A percentile compares a stretch with the other conserved stretches of the same genome.
Evolutionary conservation across 2,797 vertebrate genomes (phyloP).

Genomic region (Momotus momota): DNA sequence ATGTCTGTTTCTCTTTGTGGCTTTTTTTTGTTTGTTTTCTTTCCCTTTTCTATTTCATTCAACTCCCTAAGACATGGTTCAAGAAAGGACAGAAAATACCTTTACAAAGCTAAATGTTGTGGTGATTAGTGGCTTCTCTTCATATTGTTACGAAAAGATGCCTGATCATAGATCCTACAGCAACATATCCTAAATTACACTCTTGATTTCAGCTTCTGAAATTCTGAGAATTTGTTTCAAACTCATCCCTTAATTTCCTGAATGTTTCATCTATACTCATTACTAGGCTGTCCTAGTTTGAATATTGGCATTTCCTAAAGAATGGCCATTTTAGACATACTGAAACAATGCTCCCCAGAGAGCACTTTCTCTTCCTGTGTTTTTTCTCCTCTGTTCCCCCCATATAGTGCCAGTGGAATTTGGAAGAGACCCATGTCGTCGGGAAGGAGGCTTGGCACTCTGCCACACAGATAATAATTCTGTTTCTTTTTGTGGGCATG

Average conservation of each 20-base stretch:
- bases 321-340: not conserved
- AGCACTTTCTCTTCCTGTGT: not conserved
- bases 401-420: not conserved
- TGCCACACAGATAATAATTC: not conserved
- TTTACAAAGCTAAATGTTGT: not conserved
- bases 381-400: not conserved
- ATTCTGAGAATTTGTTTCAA: not conserved
- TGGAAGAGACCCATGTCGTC: not conserved
- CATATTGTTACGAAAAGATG: not conserved
- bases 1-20: not conserved
- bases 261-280: not conserved
- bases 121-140: not conserved
- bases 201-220: not conserved
- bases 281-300: not conserved
- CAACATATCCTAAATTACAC: not conserved
- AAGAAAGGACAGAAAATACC: not conserved
- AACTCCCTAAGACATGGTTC: not conserved
- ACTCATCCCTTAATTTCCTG: not conserved
- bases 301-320: not conserved
- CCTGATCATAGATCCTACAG: not conserved
- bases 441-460: not conserved
- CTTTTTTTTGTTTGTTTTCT: not conserved
- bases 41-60: not conserved
- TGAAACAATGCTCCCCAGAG: not conserved
- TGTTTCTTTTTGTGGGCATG: not conserved